These are phyloP conservation scores for Oenanthe melanoleuca DNA, from an alignment of 2,113 vertebrate species.

Conservation along the genomic window DNA sequence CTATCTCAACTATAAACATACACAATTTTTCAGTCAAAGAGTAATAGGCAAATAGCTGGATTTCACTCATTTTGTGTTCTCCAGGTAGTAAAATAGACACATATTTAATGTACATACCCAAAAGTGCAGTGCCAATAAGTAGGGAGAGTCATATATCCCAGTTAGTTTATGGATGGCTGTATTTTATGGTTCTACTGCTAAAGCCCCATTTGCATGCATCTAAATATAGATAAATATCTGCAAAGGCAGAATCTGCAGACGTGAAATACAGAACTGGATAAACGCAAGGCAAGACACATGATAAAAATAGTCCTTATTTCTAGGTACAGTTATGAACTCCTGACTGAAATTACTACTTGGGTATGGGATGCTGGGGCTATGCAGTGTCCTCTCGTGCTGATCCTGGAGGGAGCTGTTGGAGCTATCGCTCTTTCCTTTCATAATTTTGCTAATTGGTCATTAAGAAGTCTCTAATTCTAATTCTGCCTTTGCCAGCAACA, in stretches of 20 bases:
- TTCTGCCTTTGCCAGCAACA: slow-evolving; percentile 11
- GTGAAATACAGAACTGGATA: not conserved
- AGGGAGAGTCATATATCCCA: not conserved
- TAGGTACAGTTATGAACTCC: not conserved
- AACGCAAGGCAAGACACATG: not conserved
- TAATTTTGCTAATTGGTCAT: slow-evolving; percentile 54
- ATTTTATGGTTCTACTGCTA: not conserved
- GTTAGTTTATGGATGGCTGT: not conserved
- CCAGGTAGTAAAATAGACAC: slow-evolving; percentile 32
- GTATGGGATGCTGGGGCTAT: not conserved
- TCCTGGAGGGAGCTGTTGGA: not conserved
- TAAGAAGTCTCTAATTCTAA: slow-evolving; percentile 29
- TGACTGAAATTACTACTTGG: not conserved
- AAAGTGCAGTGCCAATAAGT: slow-evolving; percentile 20
- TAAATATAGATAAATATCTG: slow-evolving; percentile 36
- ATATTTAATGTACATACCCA: slow-evolving; percentile 35
- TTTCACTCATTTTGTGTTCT: slow-evolving; percentile 55
- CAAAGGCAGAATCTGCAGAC: not conserved
- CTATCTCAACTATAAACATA: not conserved
- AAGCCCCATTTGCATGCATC: not conserved
- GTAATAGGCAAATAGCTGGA: slow-evolving; percentile 45
- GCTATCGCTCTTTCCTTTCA: not conserved
- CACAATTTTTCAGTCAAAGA: slow-evolving; percentile 24
- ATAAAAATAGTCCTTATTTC: slow-evolving; percentile 40
- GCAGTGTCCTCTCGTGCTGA: not conserved